Conservation (phyloP, 2,797 vertebrate genomes). For the Melanotaenia nigrans region DNA sequence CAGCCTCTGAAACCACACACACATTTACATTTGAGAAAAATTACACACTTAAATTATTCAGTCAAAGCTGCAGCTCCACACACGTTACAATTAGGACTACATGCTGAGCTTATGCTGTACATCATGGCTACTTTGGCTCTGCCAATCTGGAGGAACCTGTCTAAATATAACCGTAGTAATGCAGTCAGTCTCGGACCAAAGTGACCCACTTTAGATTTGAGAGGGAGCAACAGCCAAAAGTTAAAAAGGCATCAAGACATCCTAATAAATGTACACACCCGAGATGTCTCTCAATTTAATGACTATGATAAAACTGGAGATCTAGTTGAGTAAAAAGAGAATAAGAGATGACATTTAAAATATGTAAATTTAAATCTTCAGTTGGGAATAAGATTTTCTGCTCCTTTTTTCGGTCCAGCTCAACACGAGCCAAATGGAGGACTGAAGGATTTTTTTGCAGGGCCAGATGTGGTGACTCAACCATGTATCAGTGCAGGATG, state of each 20-base stretch:
- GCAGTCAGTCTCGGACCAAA: slow-evolving; percentile 50
- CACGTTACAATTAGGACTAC: slow-evolving; percentile 28
- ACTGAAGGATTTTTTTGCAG: slow-evolving; percentile 14
- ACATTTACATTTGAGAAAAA: slow-evolving; percentile 19
- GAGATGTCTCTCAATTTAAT: slow-evolving; percentile 43
- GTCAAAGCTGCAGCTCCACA: slow-evolving; percentile 25
- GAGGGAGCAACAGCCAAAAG: slow-evolving; percentile 52
- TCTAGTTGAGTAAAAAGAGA: slow-evolving; percentile 38
- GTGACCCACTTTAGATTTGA: slow-evolving; percentile 73
- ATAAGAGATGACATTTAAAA: slow-evolving; percentile 49
- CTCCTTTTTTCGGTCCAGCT: slow-evolving; percentile 23
- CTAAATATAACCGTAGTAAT: slow-evolving; percentile 69
- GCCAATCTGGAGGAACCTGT: slow-evolving; percentile 53
- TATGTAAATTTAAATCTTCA: slow-evolving; percentile 55
- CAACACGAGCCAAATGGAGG: slow-evolving; percentile 9
- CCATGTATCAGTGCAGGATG: slow-evolving; percentile 4
- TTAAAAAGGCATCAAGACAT: slow-evolving; percentile 60
- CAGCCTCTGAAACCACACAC: slow-evolving; percentile 75
- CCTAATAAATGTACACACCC: slow-evolving; percentile 32
- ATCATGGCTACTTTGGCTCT: slow-evolving; percentile 31
- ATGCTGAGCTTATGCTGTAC: slow-evolving; percentile 38
- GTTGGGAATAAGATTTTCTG: slow-evolving; percentile 37
- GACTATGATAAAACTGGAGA: slow-evolving; percentile 27
- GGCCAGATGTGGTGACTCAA: slow-evolving; percentile 19
- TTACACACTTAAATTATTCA: slow-evolving; percentile 29